Conservation (phyloP, 2,113 vertebrate species). For the Loxodonta africana region DNA sequence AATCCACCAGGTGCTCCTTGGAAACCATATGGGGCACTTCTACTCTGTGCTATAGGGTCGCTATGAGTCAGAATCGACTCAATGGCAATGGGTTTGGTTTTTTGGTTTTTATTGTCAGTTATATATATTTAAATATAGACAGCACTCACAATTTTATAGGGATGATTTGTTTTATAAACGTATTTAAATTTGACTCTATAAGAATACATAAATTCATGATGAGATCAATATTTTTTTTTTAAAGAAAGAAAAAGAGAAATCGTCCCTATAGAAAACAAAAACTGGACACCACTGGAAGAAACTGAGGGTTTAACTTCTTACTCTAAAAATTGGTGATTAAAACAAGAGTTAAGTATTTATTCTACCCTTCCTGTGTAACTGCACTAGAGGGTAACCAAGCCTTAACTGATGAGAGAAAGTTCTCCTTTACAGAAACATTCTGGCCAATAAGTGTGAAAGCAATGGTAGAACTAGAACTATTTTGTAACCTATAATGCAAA, state of each 20-base stretch:
- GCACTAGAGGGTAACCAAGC: not conserved
- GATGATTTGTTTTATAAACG: conserved; percentile 34
- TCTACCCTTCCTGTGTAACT: not conserved
- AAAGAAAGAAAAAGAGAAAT: not conserved
- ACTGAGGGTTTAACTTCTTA: not conserved
- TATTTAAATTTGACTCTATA: not conserved
- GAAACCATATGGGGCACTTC: too few relatives aligned
- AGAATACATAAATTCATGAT: not conserved
- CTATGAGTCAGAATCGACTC: too few relatives aligned
- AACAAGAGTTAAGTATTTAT: not conserved
- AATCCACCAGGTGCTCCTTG: too few relatives aligned
- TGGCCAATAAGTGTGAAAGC: too few relatives aligned
- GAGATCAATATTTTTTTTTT: not conserved
- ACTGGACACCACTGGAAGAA: not conserved
- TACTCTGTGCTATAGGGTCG: too few relatives aligned
- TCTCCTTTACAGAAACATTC: not conserved
- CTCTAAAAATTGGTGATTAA: not conserved
- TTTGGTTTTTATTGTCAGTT: not conserved
- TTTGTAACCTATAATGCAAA: not conserved
- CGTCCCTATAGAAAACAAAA: not conserved
- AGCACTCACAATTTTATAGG: not conserved
- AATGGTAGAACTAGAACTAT: too few relatives aligned
- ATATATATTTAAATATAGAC: not conserved
- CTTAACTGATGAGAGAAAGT: not conserved
- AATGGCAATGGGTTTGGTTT: too few relatives aligned